Evolutionary conservation across 2,888 invertebrate genomes (phyloP).

Genomic region (Coenonympha glycerion): DNA sequence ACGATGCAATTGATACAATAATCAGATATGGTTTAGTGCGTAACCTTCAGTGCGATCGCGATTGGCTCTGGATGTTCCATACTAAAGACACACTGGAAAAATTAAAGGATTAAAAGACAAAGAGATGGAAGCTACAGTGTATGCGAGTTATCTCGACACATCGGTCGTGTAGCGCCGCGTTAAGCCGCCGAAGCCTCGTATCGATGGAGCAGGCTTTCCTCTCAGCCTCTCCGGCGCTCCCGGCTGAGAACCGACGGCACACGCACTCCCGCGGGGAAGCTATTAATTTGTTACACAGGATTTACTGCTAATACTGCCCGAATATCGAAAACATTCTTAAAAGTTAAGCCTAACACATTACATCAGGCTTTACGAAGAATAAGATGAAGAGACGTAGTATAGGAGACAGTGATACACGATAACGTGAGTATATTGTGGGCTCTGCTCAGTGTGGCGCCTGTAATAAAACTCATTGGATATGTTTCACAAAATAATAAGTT

Average conservation of each 20-base stretch:
- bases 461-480: no score
- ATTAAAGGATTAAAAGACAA: neutral
- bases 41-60: neutral
- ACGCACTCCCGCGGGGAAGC: neutral
- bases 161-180: neutral
- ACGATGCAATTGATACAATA: neutral
- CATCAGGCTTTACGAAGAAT: neutral
- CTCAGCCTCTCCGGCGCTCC: neutral
- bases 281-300: neutral
- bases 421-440: no score
- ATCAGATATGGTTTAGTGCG: no score
- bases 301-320: neutral
- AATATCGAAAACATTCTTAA: neutral
- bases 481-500: no score
- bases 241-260: neutral
- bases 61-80: neutral
- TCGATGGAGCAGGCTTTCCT: conserved; percentile 6
- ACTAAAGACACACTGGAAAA: neutral
- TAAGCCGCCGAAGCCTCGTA: conserved; percentile 4
- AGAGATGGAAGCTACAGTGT: neutral
- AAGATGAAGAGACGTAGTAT: no score
- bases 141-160: conserved; percentile 6
- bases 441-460: no score
- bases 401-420: no score
- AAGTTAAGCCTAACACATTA: neutral